Percentiles rank a stretch among this genome's conserved stretches.
Conservation (phyloP, 2,888 invertebrate species). For the Lordiphosa andalusiaca region DNA sequence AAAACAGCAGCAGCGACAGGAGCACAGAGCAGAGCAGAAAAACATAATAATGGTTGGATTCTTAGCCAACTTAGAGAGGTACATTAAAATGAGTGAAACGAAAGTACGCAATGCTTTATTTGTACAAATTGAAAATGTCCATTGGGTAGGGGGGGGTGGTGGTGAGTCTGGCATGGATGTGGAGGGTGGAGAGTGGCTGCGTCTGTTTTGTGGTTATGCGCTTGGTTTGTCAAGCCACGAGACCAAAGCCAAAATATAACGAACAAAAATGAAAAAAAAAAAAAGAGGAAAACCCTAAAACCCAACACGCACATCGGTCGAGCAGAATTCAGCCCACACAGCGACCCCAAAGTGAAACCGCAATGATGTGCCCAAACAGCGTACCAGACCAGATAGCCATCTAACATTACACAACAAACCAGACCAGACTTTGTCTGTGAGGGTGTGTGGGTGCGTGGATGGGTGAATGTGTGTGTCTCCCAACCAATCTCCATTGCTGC, state of each 20-base stretch:
- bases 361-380: conserved; percentile 52
- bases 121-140: conserved; percentile 59
- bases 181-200: conserved; percentile 14
- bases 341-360: conserved; percentile 50
- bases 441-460: background rate
- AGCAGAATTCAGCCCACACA: conserved; percentile 19
- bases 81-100: conserved; percentile 48
- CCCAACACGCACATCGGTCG: conserved; percentile 24
- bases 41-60: background rate
- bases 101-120: conserved; percentile 20
- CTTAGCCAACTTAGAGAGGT: conserved; percentile 11
- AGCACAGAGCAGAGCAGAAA: conserved; percentile 18
- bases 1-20: conserved; percentile 29
- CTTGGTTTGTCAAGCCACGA: conserved; percentile 63
- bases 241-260: conserved; percentile 57
- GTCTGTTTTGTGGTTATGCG: conserved; percentile 62
- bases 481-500: conserved; percentile 1
- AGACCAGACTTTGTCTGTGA: conserved; percentile 12
- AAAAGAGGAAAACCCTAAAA: conserved; percentile 11
- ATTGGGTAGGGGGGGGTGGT: background rate
- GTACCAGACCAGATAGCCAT: conserved; percentile 37
- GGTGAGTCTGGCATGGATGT: background rate
- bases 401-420: conserved; percentile 54
- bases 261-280: too few relatives aligned
- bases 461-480: conserved; percentile 6